These are phyloP conservation scores for Miniopterus natalensis DNA, from an alignment of 2,113 vertebrate genomes.

Conservation along the genomic window DNA sequence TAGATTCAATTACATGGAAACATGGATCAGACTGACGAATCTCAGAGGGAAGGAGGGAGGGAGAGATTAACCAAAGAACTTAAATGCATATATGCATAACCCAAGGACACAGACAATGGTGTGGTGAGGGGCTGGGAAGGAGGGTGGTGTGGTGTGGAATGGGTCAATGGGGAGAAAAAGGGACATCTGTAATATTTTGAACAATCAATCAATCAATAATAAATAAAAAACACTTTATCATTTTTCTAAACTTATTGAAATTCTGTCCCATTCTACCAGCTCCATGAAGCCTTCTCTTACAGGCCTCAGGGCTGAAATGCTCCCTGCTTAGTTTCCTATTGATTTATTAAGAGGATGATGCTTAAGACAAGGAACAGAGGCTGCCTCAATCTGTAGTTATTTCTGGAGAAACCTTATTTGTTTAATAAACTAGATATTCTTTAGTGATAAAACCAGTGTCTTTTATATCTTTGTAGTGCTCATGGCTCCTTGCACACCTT, in stretches of 20 bases:
- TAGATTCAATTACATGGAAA: too few relatives aligned
- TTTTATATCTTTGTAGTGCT: not conserved
- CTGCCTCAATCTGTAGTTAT: not conserved
- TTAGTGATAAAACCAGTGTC: constrained; percentile 21
- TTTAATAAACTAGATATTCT: not conserved
- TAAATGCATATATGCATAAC: too few relatives aligned
- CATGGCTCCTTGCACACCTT: not conserved
- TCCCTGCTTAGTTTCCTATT: not conserved
- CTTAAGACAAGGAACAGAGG: not conserved
- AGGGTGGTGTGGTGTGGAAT: too few relatives aligned
- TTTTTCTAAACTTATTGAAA: constrained; percentile 57
- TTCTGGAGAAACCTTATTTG: not conserved
- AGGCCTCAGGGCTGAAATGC: not conserved
- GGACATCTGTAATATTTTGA: too few relatives aligned
- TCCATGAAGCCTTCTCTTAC: not conserved
- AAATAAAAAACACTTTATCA: constrained; percentile 58
- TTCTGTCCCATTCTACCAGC: not conserved
- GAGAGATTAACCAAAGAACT: too few relatives aligned
- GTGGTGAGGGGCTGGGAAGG: too few relatives aligned
- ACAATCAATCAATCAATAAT: not conserved
- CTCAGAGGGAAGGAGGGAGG: too few relatives aligned
- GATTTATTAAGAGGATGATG: not conserved
- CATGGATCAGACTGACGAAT: too few relatives aligned
- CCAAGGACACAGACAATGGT: too few relatives aligned
- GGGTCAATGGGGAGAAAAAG: too few relatives aligned